Evolutionary conservation across 1,140 invertebrate genomes (phyloP).

Genomic region (Solenopsis fugax): DNA sequence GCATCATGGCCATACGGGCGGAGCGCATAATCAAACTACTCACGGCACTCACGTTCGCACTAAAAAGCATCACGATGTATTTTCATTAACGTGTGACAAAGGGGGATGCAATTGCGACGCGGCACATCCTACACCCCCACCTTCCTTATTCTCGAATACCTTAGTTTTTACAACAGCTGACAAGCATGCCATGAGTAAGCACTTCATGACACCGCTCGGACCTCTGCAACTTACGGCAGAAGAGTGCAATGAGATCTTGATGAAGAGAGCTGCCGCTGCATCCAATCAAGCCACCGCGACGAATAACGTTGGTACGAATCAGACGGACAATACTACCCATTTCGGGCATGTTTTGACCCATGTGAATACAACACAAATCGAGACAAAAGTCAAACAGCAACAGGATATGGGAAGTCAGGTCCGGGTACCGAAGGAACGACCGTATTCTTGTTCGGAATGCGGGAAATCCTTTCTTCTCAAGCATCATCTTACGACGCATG

Average conservation of each 20-base stretch:
- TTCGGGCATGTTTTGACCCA: slow-evolving; percentile 86
- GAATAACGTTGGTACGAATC: slow-evolving; percentile 83
- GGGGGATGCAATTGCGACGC: slow-evolving; percentile 85
- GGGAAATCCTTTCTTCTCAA: slow-evolving; percentile 94
- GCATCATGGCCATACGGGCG: slow-evolving; percentile 83
- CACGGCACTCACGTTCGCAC: slow-evolving; percentile 82
- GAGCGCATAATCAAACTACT: slow-evolving; percentile 84
- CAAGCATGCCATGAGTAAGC: slow-evolving; percentile 85
- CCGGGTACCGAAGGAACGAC: slow-evolving; percentile 90
- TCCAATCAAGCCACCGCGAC: slow-evolving; percentile 79
- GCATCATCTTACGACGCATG: slow-evolving; percentile 93
- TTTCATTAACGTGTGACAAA: slow-evolving; percentile 84
- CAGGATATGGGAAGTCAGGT: slow-evolving; percentile 88
- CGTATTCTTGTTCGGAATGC: slow-evolving; percentile 93
- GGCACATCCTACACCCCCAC: slow-evolving; percentile 81
- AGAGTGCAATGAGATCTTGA: slow-evolving; percentile 92
- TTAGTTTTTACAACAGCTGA: slow-evolving; percentile 85
- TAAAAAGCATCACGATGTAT: slow-evolving; percentile 85
- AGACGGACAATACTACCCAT: slow-evolving; percentile 86
- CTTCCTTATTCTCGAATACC: slow-evolving; percentile 83
- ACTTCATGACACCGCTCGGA: slow-evolving; percentile 90
- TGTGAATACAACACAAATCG: slow-evolving; percentile 87
- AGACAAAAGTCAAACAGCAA: slow-evolving; percentile 88
- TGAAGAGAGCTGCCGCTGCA: slow-evolving; percentile 88
- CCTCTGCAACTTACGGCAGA: slow-evolving; percentile 91